Evolutionary conservation across 2,113 vertebrate genomes (phyloP), one percentile per base, ranked within the genome.

Genomic region (Ceuthmochares aereus): DNA sequence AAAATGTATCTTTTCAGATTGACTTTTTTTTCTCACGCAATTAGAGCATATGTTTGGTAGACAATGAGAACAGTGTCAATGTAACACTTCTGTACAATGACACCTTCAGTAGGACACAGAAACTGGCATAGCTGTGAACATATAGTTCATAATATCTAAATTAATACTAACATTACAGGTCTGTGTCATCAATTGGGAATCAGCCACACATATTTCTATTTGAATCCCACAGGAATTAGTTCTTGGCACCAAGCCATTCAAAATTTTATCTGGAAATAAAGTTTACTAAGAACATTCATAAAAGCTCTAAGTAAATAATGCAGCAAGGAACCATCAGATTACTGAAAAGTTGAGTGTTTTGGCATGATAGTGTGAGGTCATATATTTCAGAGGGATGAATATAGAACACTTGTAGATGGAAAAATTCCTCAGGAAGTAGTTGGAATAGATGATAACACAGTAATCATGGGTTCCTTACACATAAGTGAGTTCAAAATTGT

Each of bases 351-450:
- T 7, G 26, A 93, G 29, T 43, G 49, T 66, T 94, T 76, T 62
- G 84, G 62, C n/a, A 36, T 52, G 45, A 90, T 60, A 34, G 5
- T 30, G 76, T 66, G 54, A 83, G 36, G 36, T 85, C 82, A 79
- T 14, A 6, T 42, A 49, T 78, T 72, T 87, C 56, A 87, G 51
- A 78, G n/a, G 36, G 78, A 91, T 84, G 43, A 78, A 85, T 64
- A 76, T 34, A 56, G 84, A 95, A 43, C 47, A 60, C 73, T 91
- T 87, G 19, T 7, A 89, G 81, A 85, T 40, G n/a, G 66, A 83
- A 91, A 83, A 62, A 59, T 77, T 96, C 82, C 88, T 76, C 78
- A 80, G 63, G 37, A 92, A 90, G 79, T 49, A 77, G 87, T 1
- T 85, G 74, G 49, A 91, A 68, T 68, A 85, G 43, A 36, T 85